phyloP scores from a whole-genome alignment of 1,140 invertebrate genomes.

The Drosophila suzukii region DNA sequence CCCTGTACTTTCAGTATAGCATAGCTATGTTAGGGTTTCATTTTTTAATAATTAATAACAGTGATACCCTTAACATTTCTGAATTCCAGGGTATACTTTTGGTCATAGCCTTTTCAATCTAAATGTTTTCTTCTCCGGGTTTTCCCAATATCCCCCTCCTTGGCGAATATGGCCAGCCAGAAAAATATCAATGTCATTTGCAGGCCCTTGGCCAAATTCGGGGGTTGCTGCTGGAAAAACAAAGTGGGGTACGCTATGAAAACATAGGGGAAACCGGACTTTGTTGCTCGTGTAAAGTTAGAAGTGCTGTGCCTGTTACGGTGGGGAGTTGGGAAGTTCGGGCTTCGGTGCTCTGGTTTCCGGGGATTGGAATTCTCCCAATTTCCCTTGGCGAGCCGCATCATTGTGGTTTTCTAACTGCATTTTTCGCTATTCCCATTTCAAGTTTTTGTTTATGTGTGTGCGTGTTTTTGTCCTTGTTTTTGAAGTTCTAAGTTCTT shows the following conservation, averaged over 20 bases:
- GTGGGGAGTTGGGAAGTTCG: not conserved
- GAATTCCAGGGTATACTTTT: not conserved
- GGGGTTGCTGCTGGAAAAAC: constrained; percentile 23
- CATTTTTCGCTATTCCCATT: constrained; percentile 42
- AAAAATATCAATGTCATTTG: constrained; percentile 78
- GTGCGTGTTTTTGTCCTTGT: constrained; percentile 5
- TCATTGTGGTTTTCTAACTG: constrained; percentile 64
- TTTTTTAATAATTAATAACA: too few species aligned
- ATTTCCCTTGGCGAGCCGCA: constrained; percentile 26
- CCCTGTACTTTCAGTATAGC: too few species aligned
- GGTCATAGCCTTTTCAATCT: not conserved
- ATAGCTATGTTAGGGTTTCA: too few species aligned
- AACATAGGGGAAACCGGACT: not conserved
- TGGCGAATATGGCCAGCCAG: constrained; percentile 32
- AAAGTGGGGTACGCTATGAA: not conserved
- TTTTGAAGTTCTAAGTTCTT: not conserved
- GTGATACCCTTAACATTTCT: not conserved
- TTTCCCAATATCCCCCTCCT: constrained; percentile 1
- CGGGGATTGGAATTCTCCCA: not conserved
- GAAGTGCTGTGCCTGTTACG: constrained; percentile 35
- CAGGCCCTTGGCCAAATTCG: constrained; percentile 49
- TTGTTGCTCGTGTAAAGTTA: constrained; percentile 57
- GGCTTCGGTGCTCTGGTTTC: not conserved
- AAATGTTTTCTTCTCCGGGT: not conserved
- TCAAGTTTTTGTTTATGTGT: constrained; percentile 33